Conservation (phyloP, 2,888 invertebrate species). For the Pyrocoelia pectoralis region DNA sequence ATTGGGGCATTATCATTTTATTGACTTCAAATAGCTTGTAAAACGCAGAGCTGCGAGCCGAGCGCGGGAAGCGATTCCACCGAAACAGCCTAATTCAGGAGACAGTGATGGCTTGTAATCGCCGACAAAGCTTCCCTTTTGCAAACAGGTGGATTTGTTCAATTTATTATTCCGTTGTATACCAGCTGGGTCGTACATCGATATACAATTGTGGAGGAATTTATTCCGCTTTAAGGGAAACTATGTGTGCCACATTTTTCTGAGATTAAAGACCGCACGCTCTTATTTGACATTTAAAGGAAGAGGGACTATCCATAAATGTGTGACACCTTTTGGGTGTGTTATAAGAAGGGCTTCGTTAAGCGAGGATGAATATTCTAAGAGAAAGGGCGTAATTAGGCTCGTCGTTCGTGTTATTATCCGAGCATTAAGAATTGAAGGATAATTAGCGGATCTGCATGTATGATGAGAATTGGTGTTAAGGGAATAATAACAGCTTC, state of each 20-base stretch:
- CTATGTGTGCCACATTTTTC: background rate
- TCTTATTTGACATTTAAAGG: too few relatives aligned
- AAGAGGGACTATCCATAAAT: too few relatives aligned
- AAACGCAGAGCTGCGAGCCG: slow-evolving; percentile 60
- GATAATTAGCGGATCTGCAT: slow-evolving; percentile 28
- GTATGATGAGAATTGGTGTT: slow-evolving; percentile 21
- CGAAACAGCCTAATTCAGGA: slow-evolving; percentile 62
- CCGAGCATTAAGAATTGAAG: slow-evolving; percentile 29
- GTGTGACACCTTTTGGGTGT: too few relatives aligned
- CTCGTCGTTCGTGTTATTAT: slow-evolving; percentile 15
- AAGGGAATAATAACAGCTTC: slow-evolving; percentile 19
- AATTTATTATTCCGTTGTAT: slow-evolving; percentile 35
- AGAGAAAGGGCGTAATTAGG: slow-evolving; percentile 14
- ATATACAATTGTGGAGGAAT: slow-evolving; percentile 16
- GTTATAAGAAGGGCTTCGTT: too few relatives aligned
- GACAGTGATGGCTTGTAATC: slow-evolving; percentile 63
- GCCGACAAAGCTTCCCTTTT: slow-evolving; percentile 56
- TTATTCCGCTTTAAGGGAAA: slow-evolving; percentile 10
- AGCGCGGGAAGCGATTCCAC: slow-evolving; percentile 59
- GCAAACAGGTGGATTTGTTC: slow-evolving; percentile 60
- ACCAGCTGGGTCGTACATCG: slow-evolving; percentile 33
- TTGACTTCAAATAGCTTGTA: slow-evolving; percentile 66
- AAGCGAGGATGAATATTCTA: background rate
- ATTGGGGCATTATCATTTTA: slow-evolving; percentile 64
- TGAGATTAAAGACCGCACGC: too few relatives aligned